These are phyloP conservation scores for Noctua janthe DNA, from an alignment of 2,888 invertebrate species.

Conservation along the genomic window DNA sequence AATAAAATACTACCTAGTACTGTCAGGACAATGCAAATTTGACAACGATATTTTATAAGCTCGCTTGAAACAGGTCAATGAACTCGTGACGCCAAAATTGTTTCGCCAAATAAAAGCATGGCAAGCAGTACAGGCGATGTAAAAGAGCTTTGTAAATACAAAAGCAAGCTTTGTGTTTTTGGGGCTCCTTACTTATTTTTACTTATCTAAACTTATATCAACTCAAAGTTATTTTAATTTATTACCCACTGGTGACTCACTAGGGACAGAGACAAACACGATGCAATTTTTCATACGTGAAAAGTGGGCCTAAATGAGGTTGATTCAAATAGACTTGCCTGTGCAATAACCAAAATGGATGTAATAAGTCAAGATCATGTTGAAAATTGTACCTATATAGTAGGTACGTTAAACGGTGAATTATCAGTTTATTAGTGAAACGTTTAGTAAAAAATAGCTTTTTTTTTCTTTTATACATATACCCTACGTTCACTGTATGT, in stretches of 20 bases:
- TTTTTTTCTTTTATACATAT: not conserved
- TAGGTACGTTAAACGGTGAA: not conserved
- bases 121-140: slow-evolving; percentile 8
- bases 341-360: slow-evolving; percentile 15
- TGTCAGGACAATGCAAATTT: slow-evolving; percentile 14
- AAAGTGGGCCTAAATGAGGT: slow-evolving; percentile 8
- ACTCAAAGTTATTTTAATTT: slow-evolving; percentile 20
- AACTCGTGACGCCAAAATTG: slow-evolving; percentile 46
- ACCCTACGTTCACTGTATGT: not conserved
- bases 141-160: slow-evolving; percentile 26
- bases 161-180: slow-evolving; percentile 13
- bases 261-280: slow-evolving; percentile 14
- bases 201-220: not conserved
- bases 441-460: not conserved
- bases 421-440: not conserved
- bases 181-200: slow-evolving; percentile 5
- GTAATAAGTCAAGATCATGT: slow-evolving; percentile 20
- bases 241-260: slow-evolving; percentile 12
- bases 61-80: slow-evolving; percentile 44
- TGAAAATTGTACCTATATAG: not conserved
- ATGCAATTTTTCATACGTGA: slow-evolving; percentile 25
- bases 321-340: slow-evolving; percentile 1
- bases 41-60: slow-evolving; percentile 13
- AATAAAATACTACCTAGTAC: not conserved
- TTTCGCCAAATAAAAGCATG: slow-evolving; percentile 31